Percentiles rank a stretch among this genome's conserved stretches.
Evolutionary conservation across 2,797 vertebrate species (phyloP).

Genomic region (Lacerta bilineata): DNA sequence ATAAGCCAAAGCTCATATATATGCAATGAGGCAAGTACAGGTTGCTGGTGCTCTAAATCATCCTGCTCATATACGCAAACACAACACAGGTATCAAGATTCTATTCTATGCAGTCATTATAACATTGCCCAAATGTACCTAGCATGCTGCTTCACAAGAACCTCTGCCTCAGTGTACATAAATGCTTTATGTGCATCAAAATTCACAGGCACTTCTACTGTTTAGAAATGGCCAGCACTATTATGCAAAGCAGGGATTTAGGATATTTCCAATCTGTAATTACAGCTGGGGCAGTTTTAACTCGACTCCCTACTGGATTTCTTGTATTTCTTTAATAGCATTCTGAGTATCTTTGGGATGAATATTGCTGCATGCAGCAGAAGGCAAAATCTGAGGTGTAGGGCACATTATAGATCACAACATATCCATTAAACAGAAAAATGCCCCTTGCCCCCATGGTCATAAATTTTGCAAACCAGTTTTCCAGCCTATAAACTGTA

Average conservation of each 20-base stretch:
- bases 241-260: constrained; percentile 36
- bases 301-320: constrained; percentile 17
- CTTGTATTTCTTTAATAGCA: constrained; percentile 52
- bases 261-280: constrained; percentile 52
- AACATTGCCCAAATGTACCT: constrained; percentile 2
- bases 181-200: constrained; percentile 18
- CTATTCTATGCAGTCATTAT: background rate
- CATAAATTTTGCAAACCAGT: constrained; percentile 53
- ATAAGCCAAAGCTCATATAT: constrained; percentile 38
- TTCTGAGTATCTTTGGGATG: constrained; percentile 49
- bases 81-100: background rate
- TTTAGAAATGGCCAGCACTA: constrained; percentile 44
- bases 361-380: constrained; percentile 50
- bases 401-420: constrained; percentile 46
- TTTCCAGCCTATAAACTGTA: background rate
- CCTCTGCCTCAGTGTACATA: constrained; percentile 5
- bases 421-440: constrained; percentile 48
- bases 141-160: background rate
- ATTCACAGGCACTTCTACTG: constrained; percentile 7
- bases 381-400: constrained; percentile 54
- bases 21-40: constrained; percentile 23
- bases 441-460: constrained; percentile 7
- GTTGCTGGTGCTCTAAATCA: constrained; percentile 13
- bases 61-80: background rate
- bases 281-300: constrained; percentile 48